Evolutionary conservation across 2,113 vertebrate species (phyloP), one percentile per base, ranked within the genome.

Genomic region (Notothenia coriiceps): DNA sequence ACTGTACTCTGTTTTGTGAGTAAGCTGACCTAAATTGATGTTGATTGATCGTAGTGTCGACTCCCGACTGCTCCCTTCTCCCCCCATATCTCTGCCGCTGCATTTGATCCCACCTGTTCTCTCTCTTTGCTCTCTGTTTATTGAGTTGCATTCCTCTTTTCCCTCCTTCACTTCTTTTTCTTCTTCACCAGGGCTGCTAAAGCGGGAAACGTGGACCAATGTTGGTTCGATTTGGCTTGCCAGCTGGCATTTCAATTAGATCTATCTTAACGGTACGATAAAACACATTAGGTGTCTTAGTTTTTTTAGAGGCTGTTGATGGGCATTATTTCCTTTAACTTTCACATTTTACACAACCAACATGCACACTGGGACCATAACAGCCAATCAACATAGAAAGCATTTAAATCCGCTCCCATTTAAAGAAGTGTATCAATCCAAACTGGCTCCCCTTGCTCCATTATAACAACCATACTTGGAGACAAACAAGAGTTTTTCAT

Each of bases 1-100:
- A 66, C 81, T 74, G 74, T 61, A 71, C 75, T 62, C 66, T 0
- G 44, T 79, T 65, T 60, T 74, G 75, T 83, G 66, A 74, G 51
- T 33, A 52, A 54, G 33, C 55, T 46, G 78, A 82, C 83, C 57
- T 61, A 67, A 86, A 84, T 78, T 78, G 88, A 86, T 88, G 83
- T 63, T 70, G 85, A 86, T 82, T 83, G 77, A 88, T 86, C 14
- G 10, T 9, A 44, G 56, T 15, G 79, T 43, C 29, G 59, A 52
- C 63, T 79, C 54, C 72, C 6, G 43, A 40, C 33, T 2, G 0
- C 79, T 1, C 29, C 61, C 43, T 5, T 14, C 17, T 44, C 22
- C 46, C 15, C 8, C 9, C 13, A 2, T 20, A 25, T 20, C 76
- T 66, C 44, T 63, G 50, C 10, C 8, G 6, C 15, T 49, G 5